These are phyloP conservation scores for Cyclura pinguis DNA, from an alignment of 2,797 vertebrate genomes.

Conservation along the genomic window DNA sequence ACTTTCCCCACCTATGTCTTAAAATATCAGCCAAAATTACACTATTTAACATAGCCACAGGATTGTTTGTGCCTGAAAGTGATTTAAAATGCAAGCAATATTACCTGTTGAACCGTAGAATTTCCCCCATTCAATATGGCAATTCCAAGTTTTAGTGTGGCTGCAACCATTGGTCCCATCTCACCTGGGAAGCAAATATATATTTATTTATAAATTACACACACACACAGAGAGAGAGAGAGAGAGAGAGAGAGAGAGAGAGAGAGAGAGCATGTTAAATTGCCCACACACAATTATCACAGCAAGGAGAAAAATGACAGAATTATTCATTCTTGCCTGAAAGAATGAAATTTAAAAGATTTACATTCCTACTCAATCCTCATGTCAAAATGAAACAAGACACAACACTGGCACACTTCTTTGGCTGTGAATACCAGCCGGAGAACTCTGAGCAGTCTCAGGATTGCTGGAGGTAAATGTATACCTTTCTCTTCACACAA, in stretches of 20 bases:
- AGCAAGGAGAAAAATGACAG: no score
- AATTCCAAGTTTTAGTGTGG: slow-evolving; percentile 94
- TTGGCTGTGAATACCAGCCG: neutral
- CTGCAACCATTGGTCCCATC: slow-evolving; percentile 96
- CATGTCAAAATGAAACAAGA: no score
- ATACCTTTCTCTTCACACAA: neutral
- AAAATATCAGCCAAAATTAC: neutral
- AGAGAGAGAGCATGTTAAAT: no score
- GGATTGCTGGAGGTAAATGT: neutral
- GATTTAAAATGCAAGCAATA: neutral
- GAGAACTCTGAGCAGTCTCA: neutral
- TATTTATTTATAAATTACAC: neutral
- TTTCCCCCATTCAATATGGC: slow-evolving; percentile 96
- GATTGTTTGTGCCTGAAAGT: neutral
- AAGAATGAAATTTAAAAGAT: no score
- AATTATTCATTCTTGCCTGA: no score
- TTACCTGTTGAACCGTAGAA: slow-evolving; percentile 95
- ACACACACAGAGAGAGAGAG: no score
- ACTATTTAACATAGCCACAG: neutral
- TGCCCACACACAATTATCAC: no score
- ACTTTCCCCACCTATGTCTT: neutral
- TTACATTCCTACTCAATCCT: no score
- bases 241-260: neutral
- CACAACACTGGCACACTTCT: neutral
- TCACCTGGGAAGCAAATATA: slow-evolving; percentile 84